A percentile compares a stretch with the other conserved stretches of the same genome.
Evolutionary conservation across 1,140 invertebrate genomes (phyloP).

Genomic region (Cydia pomonella): DNA sequence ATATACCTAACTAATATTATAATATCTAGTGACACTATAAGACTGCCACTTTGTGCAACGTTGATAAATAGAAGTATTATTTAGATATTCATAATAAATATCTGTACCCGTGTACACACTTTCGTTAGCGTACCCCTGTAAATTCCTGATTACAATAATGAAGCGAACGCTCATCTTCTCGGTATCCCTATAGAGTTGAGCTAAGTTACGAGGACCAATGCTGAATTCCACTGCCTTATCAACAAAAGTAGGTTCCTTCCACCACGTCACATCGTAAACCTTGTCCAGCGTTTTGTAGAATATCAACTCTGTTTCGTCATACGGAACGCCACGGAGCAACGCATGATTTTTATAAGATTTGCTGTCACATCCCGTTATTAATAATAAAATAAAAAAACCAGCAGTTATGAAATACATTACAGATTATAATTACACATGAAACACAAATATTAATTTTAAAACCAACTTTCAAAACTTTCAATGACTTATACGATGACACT

Average conservation of each 20-base stretch:
- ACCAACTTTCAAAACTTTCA: background rate
- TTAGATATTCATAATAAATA: no score
- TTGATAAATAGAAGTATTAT: no score
- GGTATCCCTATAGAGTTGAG: conserved; percentile 44
- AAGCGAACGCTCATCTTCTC: conserved; percentile 48
- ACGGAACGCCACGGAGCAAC: conserved; percentile 56
- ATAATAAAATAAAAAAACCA: background rate
- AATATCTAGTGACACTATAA: no score
- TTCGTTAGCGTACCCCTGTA: conserved; percentile 53
- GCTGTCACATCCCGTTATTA: conserved; percentile 3
- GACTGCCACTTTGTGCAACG: no score
- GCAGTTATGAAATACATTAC: background rate
- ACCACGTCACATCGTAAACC: conserved; percentile 53
- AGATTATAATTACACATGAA: background rate
- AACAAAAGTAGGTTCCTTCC: conserved; percentile 51
- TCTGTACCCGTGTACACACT: background rate
- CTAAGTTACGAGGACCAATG: conserved; percentile 49
- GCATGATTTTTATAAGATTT: conserved; percentile 60
- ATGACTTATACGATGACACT: background rate
- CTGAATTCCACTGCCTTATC: conserved; percentile 56
- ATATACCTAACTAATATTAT: no score
- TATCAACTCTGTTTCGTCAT: conserved; percentile 46
- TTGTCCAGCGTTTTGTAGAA: conserved; percentile 55
- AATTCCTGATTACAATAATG: conserved; percentile 55
- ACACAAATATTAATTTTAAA: background rate